Conservation (phyloP, 2,797 vertebrate species). For the Psittacula echo region DNA sequence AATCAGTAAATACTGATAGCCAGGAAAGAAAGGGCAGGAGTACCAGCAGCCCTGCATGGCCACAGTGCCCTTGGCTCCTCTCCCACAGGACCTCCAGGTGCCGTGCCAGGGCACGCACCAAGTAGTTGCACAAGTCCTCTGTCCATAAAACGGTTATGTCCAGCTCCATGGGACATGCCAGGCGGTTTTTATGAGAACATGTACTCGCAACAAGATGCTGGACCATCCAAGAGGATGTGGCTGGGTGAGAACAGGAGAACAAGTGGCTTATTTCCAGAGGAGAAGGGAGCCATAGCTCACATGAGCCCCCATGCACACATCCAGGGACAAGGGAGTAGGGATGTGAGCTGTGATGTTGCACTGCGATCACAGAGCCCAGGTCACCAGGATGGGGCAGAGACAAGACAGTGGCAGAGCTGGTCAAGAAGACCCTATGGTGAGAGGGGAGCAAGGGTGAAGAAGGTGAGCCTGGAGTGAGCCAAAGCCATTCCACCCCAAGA, state of each 20-base stretch:
- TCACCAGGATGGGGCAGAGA: background rate
- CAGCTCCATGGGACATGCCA: background rate
- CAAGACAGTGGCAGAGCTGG: background rate
- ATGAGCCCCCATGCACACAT: rapidly evolving
- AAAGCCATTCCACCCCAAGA: background rate
- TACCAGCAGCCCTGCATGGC: background rate
- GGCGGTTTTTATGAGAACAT: background rate
- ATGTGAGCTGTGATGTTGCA: rapidly evolving
- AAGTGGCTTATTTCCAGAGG: background rate
- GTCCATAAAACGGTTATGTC: background rate
- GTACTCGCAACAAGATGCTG: background rate
- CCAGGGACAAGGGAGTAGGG: background rate
- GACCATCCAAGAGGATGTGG: background rate
- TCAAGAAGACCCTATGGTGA: background rate
- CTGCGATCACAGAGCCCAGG: background rate
- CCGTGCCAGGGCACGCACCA: rapidly evolving
- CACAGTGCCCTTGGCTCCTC: background rate
- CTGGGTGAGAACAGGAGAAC: background rate
- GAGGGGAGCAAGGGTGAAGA: background rate
- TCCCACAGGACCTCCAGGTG: background rate
- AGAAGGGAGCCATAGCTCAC: background rate
- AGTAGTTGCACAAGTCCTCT: background rate
- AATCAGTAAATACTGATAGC: background rate
- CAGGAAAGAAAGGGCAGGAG: background rate
- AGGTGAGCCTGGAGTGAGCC: background rate